A percentile compares a stretch with the other conserved stretches of the same genome.
These are phyloP conservation scores for Eudorcas thomsonii DNA, from an alignment of 2,113 vertebrate genomes.

Conservation along the genomic window DNA sequence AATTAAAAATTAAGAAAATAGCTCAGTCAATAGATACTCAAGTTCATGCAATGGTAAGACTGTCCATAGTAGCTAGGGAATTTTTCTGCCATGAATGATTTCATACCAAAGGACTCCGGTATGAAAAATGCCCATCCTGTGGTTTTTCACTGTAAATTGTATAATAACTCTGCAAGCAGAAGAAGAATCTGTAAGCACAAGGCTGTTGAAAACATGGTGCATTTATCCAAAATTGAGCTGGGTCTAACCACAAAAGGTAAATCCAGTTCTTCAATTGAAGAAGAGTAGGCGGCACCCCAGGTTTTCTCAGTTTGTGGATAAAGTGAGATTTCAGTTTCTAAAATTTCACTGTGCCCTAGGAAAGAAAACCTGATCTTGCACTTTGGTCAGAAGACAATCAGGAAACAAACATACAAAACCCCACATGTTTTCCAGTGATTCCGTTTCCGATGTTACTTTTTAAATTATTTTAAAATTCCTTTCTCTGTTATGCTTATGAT, in stretches of 20 bases:
- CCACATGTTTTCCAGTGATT: background rate
- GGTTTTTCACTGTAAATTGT: background rate
- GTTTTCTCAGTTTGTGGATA: background rate
- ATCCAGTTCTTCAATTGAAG: background rate
- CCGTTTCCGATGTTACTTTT: background rate
- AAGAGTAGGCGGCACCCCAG: too few species aligned
- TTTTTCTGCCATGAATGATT: background rate
- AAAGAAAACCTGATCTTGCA: slow-evolving; percentile 1
- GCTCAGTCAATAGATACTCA: background rate
- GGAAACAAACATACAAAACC: background rate
- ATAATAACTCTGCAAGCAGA: background rate
- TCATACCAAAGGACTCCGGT: background rate
- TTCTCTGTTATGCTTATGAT: background rate
- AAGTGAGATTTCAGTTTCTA: background rate
- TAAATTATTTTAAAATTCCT: slow-evolving; percentile 6
- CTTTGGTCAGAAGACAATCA: background rate
- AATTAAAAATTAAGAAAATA: background rate
- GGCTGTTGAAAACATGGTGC: background rate
- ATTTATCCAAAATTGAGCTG: background rate
- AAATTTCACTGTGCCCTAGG: background rate
- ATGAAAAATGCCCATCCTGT: background rate
- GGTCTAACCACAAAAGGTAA: background rate
- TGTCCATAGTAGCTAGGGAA: background rate
- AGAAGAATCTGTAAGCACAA: background rate
- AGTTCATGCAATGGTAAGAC: background rate